A percentile compares a stretch with the other conserved stretches of the same genome.
Conservation (phyloP, 2,888 invertebrate species). For the Rutpela maculata region DNA sequence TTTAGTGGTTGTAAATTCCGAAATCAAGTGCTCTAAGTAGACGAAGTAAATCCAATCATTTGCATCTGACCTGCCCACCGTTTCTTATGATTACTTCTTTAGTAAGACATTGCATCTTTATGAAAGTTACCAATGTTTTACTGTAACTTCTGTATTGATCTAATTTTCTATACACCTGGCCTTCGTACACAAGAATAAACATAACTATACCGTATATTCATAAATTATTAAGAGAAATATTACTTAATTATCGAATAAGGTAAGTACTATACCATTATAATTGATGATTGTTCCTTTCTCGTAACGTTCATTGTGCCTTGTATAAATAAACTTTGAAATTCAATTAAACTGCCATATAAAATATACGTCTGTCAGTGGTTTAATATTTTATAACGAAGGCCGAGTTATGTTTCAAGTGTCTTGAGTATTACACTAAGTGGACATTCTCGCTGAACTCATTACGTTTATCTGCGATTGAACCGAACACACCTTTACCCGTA, state of each 20-base stretch:
- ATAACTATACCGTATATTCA: too few relatives aligned
- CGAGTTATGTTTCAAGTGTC: neutral
- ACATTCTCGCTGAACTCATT: neutral
- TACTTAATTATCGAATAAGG: neutral
- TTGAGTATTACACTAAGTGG: constrained; percentile 1
- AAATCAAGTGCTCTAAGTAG: too few relatives aligned
- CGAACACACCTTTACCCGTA: constrained; percentile 7
- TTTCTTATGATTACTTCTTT: too few relatives aligned
- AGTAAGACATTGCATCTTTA: too few relatives aligned
- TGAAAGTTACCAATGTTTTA: too few relatives aligned
- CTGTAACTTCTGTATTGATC: too few relatives aligned
- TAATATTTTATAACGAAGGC: neutral
- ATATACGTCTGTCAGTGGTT: constrained; percentile 7
- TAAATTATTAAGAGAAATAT: neutral
- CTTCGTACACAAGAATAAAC: too few relatives aligned
- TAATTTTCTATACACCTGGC: too few relatives aligned
- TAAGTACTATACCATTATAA: neutral
- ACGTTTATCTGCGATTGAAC: neutral
- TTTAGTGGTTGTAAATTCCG: too few relatives aligned
- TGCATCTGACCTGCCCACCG: too few relatives aligned
- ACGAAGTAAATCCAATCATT: too few relatives aligned
- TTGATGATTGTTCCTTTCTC: neutral
- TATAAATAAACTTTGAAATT: constrained; percentile 3
- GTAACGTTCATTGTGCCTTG: neutral
- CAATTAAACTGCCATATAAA: neutral